phyloP scores from a whole-genome alignment of 2,113 vertebrate species.

The Ranitomeya imitator region DNA sequence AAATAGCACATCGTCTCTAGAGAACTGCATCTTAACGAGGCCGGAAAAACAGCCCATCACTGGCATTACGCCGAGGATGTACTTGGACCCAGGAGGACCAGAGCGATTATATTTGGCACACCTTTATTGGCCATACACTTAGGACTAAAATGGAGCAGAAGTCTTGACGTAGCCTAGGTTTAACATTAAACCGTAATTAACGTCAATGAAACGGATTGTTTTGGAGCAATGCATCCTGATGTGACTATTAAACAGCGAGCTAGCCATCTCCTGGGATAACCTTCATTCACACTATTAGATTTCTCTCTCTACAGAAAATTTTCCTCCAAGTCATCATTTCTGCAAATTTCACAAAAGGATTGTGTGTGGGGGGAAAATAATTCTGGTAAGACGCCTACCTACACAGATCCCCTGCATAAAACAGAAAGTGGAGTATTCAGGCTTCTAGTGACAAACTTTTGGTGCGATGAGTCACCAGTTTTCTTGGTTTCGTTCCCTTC shows the following conservation, averaged over 20 bases:
- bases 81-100: not conserved
- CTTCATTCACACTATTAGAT: not conserved
- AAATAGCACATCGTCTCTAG: slow-evolving; percentile 40
- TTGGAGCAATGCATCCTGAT: not conserved
- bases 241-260: not conserved
- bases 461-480: slow-evolving; percentile 50
- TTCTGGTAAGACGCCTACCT: slow-evolving; percentile 73
- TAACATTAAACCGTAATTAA: not conserved
- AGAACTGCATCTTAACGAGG: slow-evolving; percentile 35
- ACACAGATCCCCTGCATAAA: slow-evolving; percentile 67
- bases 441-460: slow-evolving; percentile 61
- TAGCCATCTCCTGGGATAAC: not conserved
- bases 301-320: not conserved
- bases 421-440: slow-evolving; percentile 65
- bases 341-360: slow-evolving; percentile 70
- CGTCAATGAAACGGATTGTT: not conserved
- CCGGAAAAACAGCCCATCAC: slow-evolving; percentile 38
- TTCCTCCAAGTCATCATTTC: slow-evolving; percentile 69
- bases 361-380: slow-evolving; percentile 70
- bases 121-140: not conserved
- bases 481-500: slow-evolving; percentile 34
- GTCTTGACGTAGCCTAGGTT: no score
- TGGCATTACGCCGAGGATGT: not conserved
- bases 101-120: not conserved
- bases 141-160: not conserved